Evolutionary conservation across 2,113 vertebrate species (phyloP).

Genomic region (Coregonus clupeaformis): DNA sequence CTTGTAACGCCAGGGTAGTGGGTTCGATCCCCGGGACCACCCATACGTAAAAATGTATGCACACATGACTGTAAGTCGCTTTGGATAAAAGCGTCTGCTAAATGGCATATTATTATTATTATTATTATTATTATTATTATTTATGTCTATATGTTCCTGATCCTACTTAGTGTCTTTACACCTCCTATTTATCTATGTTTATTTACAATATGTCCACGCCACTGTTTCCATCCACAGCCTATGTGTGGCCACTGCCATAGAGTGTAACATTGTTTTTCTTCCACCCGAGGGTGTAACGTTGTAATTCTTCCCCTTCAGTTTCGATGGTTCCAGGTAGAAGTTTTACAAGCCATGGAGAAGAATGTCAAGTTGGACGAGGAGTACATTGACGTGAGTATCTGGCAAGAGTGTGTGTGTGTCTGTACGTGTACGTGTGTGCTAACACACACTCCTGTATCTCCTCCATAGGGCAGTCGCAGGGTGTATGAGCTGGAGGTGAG

Average conservation of each 20-base stretch:
- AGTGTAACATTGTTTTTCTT: background rate
- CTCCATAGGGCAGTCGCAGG: constrained; percentile 84
- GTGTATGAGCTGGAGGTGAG: constrained; percentile 92
- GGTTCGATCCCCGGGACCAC: too few relatives aligned
- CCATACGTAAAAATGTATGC: too few relatives aligned
- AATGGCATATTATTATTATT: too few relatives aligned
- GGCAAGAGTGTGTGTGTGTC: background rate
- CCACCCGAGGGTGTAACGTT: background rate
- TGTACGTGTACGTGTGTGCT: background rate
- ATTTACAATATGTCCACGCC: background rate
- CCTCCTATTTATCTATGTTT: too few relatives aligned
- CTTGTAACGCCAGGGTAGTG: too few relatives aligned
- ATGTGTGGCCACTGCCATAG: background rate
- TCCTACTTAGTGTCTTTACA: too few relatives aligned
- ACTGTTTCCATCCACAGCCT: background rate
- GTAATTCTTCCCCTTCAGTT: constrained; percentile 71
- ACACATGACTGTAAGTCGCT: too few relatives aligned
- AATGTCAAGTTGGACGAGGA: constrained; percentile 92
- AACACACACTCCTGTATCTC: background rate
- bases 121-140: too few relatives aligned
- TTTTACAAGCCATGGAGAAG: constrained; percentile 94
- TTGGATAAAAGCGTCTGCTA: too few relatives aligned
- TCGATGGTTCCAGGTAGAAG: constrained; percentile 87
- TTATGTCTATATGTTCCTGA: too few relatives aligned
- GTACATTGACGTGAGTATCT: constrained; percentile 86